These are phyloP conservation scores for Calyptomena viridis DNA, from an alignment of 2,113 vertebrate species.

Conservation along the genomic window DNA sequence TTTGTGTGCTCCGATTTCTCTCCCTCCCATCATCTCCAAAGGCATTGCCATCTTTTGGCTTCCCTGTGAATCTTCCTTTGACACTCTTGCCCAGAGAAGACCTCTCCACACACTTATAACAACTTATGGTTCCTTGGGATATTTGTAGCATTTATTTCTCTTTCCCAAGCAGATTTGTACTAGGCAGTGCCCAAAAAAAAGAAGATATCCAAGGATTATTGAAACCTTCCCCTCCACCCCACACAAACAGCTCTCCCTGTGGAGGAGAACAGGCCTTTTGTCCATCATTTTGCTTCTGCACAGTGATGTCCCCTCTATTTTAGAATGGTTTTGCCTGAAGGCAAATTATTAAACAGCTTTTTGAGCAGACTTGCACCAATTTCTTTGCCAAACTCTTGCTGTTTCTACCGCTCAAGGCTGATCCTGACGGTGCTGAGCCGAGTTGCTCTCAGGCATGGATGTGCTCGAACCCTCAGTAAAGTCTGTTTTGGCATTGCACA, in stretches of 20 bases:
- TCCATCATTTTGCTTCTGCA: neutral
- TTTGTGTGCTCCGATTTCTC: neutral
- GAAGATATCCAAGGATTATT: neutral
- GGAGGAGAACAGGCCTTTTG: neutral
- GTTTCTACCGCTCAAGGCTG: neutral
- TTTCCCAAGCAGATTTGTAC: neutral
- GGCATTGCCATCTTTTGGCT: neutral
- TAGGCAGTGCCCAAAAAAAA: neutral
- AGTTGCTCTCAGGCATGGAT: neutral
- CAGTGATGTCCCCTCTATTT: neutral
- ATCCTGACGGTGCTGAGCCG: neutral
- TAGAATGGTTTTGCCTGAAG: neutral
- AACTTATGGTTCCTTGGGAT: neutral
- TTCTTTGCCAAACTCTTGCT: neutral
- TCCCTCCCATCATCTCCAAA: neutral
- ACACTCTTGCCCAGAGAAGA: neutral
- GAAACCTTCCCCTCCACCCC: neutral
- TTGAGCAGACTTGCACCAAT: neutral
- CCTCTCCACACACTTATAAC: neutral
- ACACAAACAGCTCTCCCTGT: fast-evolving
- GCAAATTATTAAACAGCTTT: neutral
- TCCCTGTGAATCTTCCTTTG: neutral
- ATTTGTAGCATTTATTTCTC: neutral
- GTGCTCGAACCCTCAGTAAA: neutral
- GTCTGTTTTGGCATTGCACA: neutral